phyloP scores from a whole-genome alignment of 64 coral and sea anemone species.

The Stylophora pistillata region DNA sequence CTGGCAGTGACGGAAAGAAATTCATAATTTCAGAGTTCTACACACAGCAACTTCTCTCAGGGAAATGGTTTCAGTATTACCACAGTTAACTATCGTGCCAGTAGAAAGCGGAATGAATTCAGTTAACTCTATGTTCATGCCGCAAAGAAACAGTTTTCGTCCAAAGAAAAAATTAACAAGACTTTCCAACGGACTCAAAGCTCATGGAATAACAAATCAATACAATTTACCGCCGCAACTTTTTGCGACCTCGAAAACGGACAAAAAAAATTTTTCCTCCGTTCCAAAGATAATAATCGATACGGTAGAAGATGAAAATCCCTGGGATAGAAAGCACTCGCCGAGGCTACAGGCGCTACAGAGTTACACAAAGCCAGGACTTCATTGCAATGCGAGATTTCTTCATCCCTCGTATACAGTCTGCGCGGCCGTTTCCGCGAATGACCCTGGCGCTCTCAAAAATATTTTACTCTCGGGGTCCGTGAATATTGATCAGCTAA shows the following conservation, averaged over 20 bases:
- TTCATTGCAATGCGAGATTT: constrained; percentile 26
- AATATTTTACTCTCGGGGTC: constrained; percentile 83
- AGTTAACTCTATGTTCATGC: background rate
- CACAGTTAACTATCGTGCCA: constrained; percentile 3
- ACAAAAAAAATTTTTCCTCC: constrained; percentile 22
- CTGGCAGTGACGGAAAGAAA: background rate
- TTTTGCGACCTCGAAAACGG: constrained; percentile 32
- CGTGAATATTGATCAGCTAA: constrained; percentile 87
- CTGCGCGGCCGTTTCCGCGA: constrained; percentile 75
- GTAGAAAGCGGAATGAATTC: constrained; percentile 21
- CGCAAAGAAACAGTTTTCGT: constrained; percentile 16
- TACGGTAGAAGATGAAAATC: constrained; percentile 2
- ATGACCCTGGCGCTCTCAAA: constrained; percentile 72
- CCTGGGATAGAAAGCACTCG: background rate
- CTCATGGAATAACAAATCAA: constrained; percentile 8
- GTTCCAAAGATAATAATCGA: constrained; percentile 19
- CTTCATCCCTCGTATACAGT: constrained; percentile 79
- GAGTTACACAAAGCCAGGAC: background rate
- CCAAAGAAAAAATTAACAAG: constrained; percentile 43
- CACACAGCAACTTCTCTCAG: background rate
- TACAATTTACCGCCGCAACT: constrained; percentile 18
- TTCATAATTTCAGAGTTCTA: background rate
- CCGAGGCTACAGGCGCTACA: background rate
- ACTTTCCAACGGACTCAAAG: constrained; percentile 17
- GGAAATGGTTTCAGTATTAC: constrained; percentile 35